Evolutionary conservation across 2,888 invertebrate genomes (phyloP), one percentile per base, ranked within the genome.

Genomic region (Dyspetes luteomarginatus): DNA sequence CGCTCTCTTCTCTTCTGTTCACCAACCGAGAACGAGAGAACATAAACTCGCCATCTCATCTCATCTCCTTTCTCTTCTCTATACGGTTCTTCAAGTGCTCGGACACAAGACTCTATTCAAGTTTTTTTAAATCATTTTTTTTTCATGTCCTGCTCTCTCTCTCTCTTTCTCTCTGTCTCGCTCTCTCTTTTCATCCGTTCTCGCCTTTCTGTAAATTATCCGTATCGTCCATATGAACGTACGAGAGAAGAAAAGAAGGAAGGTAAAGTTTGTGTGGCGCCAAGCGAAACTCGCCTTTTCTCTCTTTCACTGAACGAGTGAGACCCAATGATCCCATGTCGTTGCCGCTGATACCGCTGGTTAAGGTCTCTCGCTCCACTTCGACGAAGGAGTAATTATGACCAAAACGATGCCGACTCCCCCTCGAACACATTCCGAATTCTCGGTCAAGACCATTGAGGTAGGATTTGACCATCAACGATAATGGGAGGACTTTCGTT

Each of bases 311-410:
- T 43, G 5, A 9, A 41, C 26, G 45, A 72, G 60, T 45, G 56
- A 60, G 64, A 73, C 60, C 64, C 28, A n/a, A 62, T 30, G 22
- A 28, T 17, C 15, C 22, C n/a, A 64, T 22, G 41, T 26, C 45
- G 67, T 60, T 50, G 41, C 74, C 5, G 64, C 62, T 22, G 41
- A 28, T 67, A 30, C 71, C 64, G 30, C 41, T 60, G 45, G 15
- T 4, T n/a, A n/a, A n/a, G n/a, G n/a, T 24, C 24, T 64, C 55
- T 55, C 77, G 50, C 5, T 43, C 24, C 56, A 67, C 43, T 64
- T 52, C 78, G 56, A 41, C 41, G 56, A 72, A 65, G 36, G 50
- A 65, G 72, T 67, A 72, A 72, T 72, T 65, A 78, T 65, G 22
- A 30, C n/a, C 19, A 62, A 69, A 64, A 64, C 26, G 17, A 77